Conservation (phyloP, 2,113 vertebrate species). For the Pteruthius melanotis region DNA sequence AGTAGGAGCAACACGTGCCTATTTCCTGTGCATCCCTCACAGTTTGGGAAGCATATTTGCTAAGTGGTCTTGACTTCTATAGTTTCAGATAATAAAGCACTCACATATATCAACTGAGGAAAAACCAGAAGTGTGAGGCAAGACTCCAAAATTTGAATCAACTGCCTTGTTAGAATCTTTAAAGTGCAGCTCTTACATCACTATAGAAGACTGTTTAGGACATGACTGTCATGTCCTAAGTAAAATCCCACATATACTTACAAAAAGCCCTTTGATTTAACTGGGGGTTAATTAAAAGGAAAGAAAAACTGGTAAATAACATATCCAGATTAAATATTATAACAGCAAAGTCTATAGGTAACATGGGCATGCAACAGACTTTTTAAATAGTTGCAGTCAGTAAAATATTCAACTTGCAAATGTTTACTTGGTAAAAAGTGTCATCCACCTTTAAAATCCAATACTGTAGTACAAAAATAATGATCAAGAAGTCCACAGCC, state of each 20-base stretch:
- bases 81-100: neutral
- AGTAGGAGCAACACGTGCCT: fast-evolving
- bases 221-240: neutral
- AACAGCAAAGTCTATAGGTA: neutral
- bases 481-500: neutral
- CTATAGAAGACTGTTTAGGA: neutral
- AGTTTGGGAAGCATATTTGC: neutral
- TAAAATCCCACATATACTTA: neutral
- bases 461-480: neutral
- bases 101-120: neutral
- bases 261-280: neutral
- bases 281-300: neutral
- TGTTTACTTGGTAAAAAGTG: neutral
- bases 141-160: neutral
- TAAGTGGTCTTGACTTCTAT: neutral
- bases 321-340: neutral
- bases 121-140: neutral
- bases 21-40: neutral
- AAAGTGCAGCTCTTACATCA: neutral
- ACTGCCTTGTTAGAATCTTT: neutral
- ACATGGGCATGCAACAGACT: neutral
- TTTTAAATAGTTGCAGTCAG: neutral
- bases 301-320: neutral
- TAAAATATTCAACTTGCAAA: neutral
- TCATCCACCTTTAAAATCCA: neutral